phyloP scores from a whole-genome alignment of 2,888 invertebrate species.

The Rotaria macrura region DNA sequence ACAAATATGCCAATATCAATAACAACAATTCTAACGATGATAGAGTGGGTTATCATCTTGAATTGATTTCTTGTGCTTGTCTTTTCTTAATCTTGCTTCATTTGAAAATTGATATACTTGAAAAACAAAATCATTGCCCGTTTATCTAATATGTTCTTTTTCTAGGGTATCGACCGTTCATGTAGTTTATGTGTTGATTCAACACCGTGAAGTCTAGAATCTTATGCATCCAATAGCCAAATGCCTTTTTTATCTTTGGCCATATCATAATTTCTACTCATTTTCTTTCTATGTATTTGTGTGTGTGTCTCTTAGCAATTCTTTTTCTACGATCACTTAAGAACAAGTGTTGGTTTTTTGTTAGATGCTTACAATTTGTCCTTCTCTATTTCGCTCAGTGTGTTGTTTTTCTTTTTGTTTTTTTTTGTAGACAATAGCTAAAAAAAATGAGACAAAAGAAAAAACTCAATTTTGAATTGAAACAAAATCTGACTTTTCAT shows the following conservation, averaged over 20 bases:
- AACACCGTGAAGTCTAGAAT: background rate
- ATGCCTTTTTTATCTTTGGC: background rate
- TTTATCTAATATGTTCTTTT: background rate
- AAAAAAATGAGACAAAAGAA: background rate
- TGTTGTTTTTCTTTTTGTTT: no score
- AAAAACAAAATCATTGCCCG: background rate
- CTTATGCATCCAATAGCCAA: background rate
- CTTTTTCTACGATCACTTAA: background rate
- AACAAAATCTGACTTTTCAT: background rate
- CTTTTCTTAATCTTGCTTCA: background rate
- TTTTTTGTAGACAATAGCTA: background rate
- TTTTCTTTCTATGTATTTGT: background rate
- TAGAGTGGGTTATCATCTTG: background rate
- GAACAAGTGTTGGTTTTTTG: constrained; percentile 6
- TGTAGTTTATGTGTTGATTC: constrained; percentile 18
- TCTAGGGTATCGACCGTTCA: background rate
- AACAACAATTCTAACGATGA: background rate
- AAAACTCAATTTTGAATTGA: constrained; percentile 4
- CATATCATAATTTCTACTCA: background rate
- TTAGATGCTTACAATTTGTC: background rate
- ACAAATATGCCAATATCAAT: background rate
- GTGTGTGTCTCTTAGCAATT: background rate
- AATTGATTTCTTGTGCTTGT: background rate
- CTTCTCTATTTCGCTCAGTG: background rate
- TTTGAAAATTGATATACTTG: background rate